Evolutionary conservation across 2,888 invertebrate species (phyloP).

Genomic region (Drosophila fulvimacula): DNA sequence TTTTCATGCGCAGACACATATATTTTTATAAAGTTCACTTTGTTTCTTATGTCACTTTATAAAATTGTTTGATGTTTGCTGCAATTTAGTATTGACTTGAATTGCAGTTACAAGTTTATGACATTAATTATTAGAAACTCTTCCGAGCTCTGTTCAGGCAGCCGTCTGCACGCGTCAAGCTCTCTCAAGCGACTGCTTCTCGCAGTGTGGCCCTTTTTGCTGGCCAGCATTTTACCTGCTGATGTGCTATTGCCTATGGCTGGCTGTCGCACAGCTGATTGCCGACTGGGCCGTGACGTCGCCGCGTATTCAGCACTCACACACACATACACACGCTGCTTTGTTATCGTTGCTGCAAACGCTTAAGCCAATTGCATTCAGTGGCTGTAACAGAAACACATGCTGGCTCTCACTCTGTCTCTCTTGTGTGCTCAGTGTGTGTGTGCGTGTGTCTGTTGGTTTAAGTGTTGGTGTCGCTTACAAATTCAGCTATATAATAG

Average conservation of each 20-base stretch:
- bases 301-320: constrained; percentile 59
- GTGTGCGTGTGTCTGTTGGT: constrained; percentile 1
- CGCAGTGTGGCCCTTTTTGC: constrained; percentile 46
- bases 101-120: constrained; percentile 1
- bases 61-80: not conserved
- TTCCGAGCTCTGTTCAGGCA: constrained; percentile 17
- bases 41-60: constrained; percentile 9
- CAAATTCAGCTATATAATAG: constrained; percentile 73
- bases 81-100: not conserved
- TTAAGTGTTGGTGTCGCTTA: constrained; percentile 55
- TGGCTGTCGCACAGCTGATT: constrained; percentile 68
- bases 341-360: constrained; percentile 56
- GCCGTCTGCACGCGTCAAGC: constrained; percentile 69
- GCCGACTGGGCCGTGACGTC: constrained; percentile 59
- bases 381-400: constrained; percentile 59
- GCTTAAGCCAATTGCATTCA: constrained; percentile 79
- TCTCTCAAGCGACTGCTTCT: constrained; percentile 78
- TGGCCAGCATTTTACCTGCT: constrained; percentile 63
- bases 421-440: constrained; percentile 19
- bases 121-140: constrained; percentile 13
- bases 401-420: constrained; percentile 40
- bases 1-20: not conserved
- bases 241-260: constrained; percentile 36
- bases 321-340: constrained; percentile 2
- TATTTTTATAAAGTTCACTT: not conserved